Evolutionary conservation across 1,140 invertebrate species (phyloP).

Genomic region (Parasteatoda tepidariorum): DNA sequence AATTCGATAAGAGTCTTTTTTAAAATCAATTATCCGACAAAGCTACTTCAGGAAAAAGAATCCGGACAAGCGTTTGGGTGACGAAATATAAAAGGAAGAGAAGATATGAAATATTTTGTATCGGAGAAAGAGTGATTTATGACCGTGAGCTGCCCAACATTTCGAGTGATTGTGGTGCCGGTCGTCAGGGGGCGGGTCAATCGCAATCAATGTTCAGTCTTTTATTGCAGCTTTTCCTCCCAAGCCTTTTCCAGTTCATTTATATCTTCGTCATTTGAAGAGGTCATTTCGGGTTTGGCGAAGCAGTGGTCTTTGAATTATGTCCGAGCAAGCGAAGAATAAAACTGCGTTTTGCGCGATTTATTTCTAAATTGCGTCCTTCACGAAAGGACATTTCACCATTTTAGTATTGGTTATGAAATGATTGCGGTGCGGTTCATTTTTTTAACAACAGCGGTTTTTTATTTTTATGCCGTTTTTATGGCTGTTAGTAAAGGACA

Average conservation of each 20-base stretch:
- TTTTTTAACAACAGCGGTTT: too few relatives aligned
- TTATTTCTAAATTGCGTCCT: background rate
- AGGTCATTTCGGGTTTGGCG: constrained; percentile 13
- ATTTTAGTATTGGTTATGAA: too few relatives aligned
- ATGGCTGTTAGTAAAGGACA: too few relatives aligned
- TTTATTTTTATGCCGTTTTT: too few relatives aligned
- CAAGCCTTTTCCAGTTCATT: constrained; percentile 34
- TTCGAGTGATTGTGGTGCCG: background rate
- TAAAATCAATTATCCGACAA: too few relatives aligned
- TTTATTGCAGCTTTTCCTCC: constrained; percentile 14
- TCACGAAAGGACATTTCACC: background rate
- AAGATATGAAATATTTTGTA: background rate
- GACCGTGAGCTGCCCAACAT: background rate
- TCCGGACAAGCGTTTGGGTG: too few relatives aligned
- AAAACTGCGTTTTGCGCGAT: background rate
- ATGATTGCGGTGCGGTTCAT: too few relatives aligned
- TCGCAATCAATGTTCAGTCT: constrained; percentile 40
- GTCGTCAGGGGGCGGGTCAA: constrained; percentile 37
- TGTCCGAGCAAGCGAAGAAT: background rate
- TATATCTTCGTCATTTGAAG: constrained; percentile 32
- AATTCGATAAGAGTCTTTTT: too few relatives aligned
- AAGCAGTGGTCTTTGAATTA: constrained; percentile 20
- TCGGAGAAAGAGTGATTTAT: background rate
- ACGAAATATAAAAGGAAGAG: too few relatives aligned
- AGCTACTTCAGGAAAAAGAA: too few relatives aligned